Base-by-base conservation (phyloP, 2,113 vertebrate genomes). In the Platichthys flesus region DNA sequence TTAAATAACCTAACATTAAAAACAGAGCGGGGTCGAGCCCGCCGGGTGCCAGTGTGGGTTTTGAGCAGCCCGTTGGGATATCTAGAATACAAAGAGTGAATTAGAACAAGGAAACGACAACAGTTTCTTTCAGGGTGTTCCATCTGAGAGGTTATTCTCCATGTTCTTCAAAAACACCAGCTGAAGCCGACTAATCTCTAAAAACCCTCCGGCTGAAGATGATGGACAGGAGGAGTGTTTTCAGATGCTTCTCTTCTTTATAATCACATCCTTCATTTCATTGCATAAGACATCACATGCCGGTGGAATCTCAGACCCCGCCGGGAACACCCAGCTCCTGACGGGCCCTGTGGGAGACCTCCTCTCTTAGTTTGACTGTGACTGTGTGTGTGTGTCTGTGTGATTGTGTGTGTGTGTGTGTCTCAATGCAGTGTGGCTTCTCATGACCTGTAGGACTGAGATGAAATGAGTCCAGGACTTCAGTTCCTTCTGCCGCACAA, bases 1-100 rank as follows among this genome's bases (percentile, higher is more conserved):
- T 97, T 98, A 96, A 97, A 98, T 93, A 97, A 96, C 91, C 96
- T 97, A 96, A 96, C 93, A 94, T 94, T 97, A 97, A 93, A 97
- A 67, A 97, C 93, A 80, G 97, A 98, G 89, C 93, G 94, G 91
- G 96, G 96, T 90, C 96, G 95, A 94, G 93, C 90, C 93, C 96
- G 96, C 94, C 93, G 96, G 91, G 94, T 94, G 95, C 96, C 97
- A 93, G 96, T 95, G 93, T 94, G 96, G 92, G 96, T 95, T 91
- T 95, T 97, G 94, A 95, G 93, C 88, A 94, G 94, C 91, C 97
- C 94, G 86, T 95, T 95, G 94, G 95, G 95, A 95, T 96, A 95
- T 96, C 97, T 97, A 94, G 89, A 93, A 95, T 95, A 96, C 93
- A 94, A 94, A 96, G 92, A 92, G 94, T 69, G 69, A 21, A 76